Conservation (phyloP, 2,113 vertebrate genomes). For the Notarius quadriscutis region DNA sequence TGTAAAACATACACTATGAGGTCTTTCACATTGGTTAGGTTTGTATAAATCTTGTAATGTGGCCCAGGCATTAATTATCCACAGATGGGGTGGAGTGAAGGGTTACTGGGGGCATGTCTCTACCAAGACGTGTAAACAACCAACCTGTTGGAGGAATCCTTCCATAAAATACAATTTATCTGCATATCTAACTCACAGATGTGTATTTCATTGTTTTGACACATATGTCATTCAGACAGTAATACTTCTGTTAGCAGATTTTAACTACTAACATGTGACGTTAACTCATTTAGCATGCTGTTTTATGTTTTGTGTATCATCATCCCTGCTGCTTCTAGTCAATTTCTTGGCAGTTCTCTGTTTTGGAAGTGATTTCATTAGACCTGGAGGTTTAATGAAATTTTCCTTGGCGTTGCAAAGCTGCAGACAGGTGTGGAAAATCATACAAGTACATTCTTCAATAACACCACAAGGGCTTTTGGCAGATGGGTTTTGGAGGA, state of each 20-base stretch:
- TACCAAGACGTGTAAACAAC: not conserved
- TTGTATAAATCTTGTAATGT: not conserved
- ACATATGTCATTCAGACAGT: not conserved
- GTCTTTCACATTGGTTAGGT: not conserved
- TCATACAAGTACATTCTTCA: not conserved
- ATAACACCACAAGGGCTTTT: not conserved
- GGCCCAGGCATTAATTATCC: not conserved
- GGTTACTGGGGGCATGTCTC: not conserved
- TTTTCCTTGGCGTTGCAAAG: not conserved
- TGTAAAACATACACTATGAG: not conserved
- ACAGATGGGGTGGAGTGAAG: not conserved
- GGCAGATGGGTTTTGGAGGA: slow-evolving; percentile 5
- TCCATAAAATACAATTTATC: not conserved
- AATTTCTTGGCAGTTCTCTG: not conserved
- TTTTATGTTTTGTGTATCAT: slow-evolving; percentile 1
- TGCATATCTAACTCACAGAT: not conserved
- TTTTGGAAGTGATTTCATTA: not conserved
- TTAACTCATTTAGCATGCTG: not conserved
- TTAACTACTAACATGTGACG: not conserved
- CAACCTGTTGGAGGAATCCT: not conserved
- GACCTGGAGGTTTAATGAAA: not conserved
- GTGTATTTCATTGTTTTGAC: not conserved
- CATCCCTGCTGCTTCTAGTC: slow-evolving; percentile 1
- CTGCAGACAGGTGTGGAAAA: slow-evolving; percentile 15
- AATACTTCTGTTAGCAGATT: not conserved